Percentiles rank a stretch among this genome's conserved stretches.
phyloP scores from a whole-genome alignment of 1,140 invertebrate species.

The Zaprionus lachaisei region DNA sequence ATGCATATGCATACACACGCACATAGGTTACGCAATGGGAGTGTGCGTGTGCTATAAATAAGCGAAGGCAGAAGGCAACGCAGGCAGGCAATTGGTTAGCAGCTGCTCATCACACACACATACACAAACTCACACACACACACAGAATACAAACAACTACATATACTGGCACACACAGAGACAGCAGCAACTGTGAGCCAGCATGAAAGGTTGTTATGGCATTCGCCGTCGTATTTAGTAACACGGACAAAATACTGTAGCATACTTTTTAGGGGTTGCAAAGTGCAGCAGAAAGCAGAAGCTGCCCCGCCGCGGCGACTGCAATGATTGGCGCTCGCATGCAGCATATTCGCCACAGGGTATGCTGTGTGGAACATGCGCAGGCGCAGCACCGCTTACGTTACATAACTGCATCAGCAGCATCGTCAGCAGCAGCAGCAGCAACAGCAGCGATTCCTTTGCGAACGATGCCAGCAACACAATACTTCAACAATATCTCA shows the following conservation, averaged over 20 bases:
- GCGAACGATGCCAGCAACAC: constrained; percentile 46
- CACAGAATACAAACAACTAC: neutral
- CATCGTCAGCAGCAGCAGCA: constrained; percentile 14
- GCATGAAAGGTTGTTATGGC: constrained; percentile 69
- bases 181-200: neutral
- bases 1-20: neutral
- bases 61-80: constrained; percentile 35
- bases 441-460: constrained; percentile 8
- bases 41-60: constrained; percentile 33
- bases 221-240: constrained; percentile 69
- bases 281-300: constrained; percentile 52
- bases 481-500: constrained; percentile 20
- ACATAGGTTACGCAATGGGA: constrained; percentile 54
- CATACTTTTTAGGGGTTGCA: constrained; percentile 82
- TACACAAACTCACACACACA: neutral
- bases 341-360: constrained; percentile 62
- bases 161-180: neutral
- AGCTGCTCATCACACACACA: constrained; percentile 40
- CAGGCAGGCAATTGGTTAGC: constrained; percentile 66
- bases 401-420: constrained; percentile 60
- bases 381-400: constrained; percentile 60
- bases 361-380: constrained; percentile 45
- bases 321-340: constrained; percentile 63
- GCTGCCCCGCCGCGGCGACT: constrained; percentile 22
- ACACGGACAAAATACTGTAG: constrained; percentile 68